Conservation (phyloP, 2,113 vertebrate species). For the Melospiza melodia region DNA sequence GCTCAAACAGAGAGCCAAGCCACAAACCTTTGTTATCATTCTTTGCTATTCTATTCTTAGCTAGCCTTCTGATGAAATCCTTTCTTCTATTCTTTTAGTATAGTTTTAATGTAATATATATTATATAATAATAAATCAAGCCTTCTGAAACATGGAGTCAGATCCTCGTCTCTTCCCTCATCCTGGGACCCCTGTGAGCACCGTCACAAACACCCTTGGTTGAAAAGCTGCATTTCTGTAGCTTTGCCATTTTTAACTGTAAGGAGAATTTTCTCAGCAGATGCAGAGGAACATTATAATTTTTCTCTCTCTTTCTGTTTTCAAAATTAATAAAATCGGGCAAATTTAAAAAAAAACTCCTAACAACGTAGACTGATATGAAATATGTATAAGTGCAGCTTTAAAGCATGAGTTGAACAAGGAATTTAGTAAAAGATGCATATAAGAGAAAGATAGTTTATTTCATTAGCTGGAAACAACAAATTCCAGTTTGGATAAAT, state of each 20-base stretch:
- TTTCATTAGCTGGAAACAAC: neutral
- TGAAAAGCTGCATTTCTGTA: neutral
- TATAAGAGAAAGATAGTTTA: neutral
- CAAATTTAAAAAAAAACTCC: neutral
- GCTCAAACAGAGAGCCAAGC: too few relatives aligned
- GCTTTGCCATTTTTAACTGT: neutral
- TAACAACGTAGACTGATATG: neutral
- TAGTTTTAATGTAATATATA: too few relatives aligned
- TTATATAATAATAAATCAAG: too few relatives aligned
- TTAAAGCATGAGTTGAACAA: neutral
- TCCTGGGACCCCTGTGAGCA: too few relatives aligned
- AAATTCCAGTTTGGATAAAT: neutral
- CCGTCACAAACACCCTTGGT: too few relatives aligned
- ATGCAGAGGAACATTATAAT: neutral
- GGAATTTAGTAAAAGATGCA: neutral
- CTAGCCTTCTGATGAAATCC: too few relatives aligned
- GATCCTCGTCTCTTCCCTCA: too few relatives aligned
- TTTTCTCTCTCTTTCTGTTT: neutral
- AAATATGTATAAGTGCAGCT: neutral
- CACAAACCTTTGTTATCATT: too few relatives aligned
- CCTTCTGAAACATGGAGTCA: too few relatives aligned
- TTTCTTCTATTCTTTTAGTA: too few relatives aligned
- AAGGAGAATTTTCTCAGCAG: neutral
- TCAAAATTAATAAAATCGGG: neutral
- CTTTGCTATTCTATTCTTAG: too few relatives aligned